These are phyloP conservation scores for Brachyptera putata DNA, from an alignment of 2,888 invertebrate species.

Conservation along the genomic window DNA sequence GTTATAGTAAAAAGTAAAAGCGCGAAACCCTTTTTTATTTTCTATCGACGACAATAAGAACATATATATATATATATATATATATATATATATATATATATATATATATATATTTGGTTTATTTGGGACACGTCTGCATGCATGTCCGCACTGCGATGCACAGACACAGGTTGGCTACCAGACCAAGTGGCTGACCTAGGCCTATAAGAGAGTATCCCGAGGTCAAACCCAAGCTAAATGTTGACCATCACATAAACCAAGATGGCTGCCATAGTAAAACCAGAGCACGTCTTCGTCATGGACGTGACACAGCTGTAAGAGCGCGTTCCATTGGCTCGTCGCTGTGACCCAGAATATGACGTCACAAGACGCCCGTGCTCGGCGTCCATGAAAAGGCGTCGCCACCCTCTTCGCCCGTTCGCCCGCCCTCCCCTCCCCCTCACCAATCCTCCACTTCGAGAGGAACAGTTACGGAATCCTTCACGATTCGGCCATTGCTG, in stretches of 20 bases:
- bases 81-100: no score
- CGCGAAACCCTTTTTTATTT: not conserved
- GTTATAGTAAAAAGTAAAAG: constrained; percentile 3
- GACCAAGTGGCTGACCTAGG: constrained; percentile 9
- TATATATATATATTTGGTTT: no score
- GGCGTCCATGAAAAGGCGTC: constrained; percentile 16
- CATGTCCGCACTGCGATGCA: not conserved
- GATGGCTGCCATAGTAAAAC: constrained; percentile 2
- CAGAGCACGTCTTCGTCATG: not conserved
- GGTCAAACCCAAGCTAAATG: constrained; percentile 7
- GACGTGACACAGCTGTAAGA: constrained; percentile 8
- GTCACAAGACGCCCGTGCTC: constrained; percentile 15
- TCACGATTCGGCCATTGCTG: constrained; percentile 28
- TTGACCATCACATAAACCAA: not conserved
- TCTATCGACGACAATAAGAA: constrained; percentile 13
- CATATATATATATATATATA: no score
- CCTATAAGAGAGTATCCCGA: not conserved
- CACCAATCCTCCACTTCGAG: constrained; percentile 18
- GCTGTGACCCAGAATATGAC: constrained; percentile 10
- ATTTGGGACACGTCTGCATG: not conserved
- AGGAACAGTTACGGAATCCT: no score
- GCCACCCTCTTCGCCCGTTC: constrained; percentile 34
- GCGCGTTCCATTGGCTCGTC: constrained; percentile 1
- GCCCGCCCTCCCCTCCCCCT: constrained; percentile 24
- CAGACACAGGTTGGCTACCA: not conserved